Percentiles rank a stretch among this genome's conserved stretches.
Conservation (phyloP, 1,140 invertebrate species). For the Lordiphosa mommai region DNA sequence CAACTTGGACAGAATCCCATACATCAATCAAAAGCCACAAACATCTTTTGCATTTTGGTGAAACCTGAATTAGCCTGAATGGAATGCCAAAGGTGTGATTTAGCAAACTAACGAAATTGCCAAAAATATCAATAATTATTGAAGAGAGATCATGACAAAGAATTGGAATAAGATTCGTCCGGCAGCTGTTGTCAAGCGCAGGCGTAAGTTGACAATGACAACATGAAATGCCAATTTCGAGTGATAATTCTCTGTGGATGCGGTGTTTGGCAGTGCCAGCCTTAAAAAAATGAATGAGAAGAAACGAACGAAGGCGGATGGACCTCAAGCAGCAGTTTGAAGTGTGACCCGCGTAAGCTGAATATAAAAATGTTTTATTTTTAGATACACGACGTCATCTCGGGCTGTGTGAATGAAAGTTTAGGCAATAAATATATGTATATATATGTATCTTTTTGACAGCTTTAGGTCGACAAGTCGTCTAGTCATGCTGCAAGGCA, state of each 20-base stretch:
- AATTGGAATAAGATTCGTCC: slow-evolving; percentile 13
- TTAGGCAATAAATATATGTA: slow-evolving; percentile 12
- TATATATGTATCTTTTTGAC: background rate
- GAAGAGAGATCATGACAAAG: slow-evolving; percentile 6
- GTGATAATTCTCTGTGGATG: background rate
- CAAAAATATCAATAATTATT: slow-evolving; percentile 21
- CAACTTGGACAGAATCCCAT: slow-evolving; percentile 1
- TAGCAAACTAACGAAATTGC: slow-evolving; percentile 20
- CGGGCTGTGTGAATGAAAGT: slow-evolving; percentile 62
- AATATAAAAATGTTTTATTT: slow-evolving; percentile 60
- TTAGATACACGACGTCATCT: slow-evolving; percentile 66
- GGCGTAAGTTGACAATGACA: slow-evolving; percentile 6
- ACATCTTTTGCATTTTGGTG: slow-evolving; percentile 9
- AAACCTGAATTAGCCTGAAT: slow-evolving; percentile 33
- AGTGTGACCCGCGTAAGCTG: slow-evolving; percentile 72
- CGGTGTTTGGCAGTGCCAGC: slow-evolving; percentile 42
- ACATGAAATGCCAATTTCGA: slow-evolving; percentile 20
- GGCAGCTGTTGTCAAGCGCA: slow-evolving; percentile 50
- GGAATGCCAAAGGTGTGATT: slow-evolving; percentile 54
- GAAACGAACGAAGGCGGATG: slow-evolving; percentile 40
- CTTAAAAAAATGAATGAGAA: slow-evolving; percentile 42
- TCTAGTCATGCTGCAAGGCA: slow-evolving; percentile 42
- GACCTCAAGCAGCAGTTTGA: slow-evolving; percentile 46
- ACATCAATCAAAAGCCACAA: slow-evolving; percentile 25
- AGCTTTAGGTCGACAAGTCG: slow-evolving; percentile 16